Conservation (phyloP, 2,113 vertebrate genomes). For the Clarias gariepinus region DNA sequence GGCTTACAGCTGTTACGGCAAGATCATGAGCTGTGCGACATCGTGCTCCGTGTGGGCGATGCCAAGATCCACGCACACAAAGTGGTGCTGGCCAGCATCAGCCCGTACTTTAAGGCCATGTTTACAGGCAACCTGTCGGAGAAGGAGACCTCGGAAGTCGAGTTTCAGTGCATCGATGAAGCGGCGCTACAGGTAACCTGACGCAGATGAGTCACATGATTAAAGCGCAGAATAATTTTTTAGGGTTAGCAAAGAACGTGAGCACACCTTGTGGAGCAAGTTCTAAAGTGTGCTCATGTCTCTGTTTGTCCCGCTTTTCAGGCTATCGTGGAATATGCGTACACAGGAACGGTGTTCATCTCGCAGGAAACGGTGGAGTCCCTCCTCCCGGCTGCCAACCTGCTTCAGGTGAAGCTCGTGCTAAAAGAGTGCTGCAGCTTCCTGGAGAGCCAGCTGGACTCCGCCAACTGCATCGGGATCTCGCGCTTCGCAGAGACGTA, state of each 20-base stretch:
- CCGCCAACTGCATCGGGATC: slow-evolving; percentile 97
- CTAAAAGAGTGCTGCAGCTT: slow-evolving; percentile 96
- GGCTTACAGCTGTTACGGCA: slow-evolving; percentile 96
- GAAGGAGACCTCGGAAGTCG: slow-evolving; percentile 94
- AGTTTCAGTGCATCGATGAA: slow-evolving; percentile 95
- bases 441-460: slow-evolving; percentile 93
- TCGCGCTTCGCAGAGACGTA: slow-evolving; percentile 97
- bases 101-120: slow-evolving; percentile 99
- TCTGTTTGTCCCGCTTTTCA: slow-evolving; percentile 54
- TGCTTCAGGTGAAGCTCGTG: slow-evolving; percentile 95
- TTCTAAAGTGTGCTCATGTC: not conserved
- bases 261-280: not conserved
- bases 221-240: not conserved
- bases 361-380: slow-evolving; percentile 97
- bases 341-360: slow-evolving; percentile 95
- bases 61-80: slow-evolving; percentile 97
- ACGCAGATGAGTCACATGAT: not conserved
- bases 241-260: not conserved
- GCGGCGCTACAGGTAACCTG: slow-evolving; percentile 83
- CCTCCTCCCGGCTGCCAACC: slow-evolving; percentile 94
- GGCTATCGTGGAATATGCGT: slow-evolving; percentile 97
- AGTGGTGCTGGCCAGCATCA: slow-evolving; percentile 96
- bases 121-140: slow-evolving; percentile 95
- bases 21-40: slow-evolving; percentile 93
- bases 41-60: slow-evolving; percentile 91